Evolutionary conservation across 2,888 invertebrate species (phyloP).

Genomic region (Heliconius sara): DNA sequence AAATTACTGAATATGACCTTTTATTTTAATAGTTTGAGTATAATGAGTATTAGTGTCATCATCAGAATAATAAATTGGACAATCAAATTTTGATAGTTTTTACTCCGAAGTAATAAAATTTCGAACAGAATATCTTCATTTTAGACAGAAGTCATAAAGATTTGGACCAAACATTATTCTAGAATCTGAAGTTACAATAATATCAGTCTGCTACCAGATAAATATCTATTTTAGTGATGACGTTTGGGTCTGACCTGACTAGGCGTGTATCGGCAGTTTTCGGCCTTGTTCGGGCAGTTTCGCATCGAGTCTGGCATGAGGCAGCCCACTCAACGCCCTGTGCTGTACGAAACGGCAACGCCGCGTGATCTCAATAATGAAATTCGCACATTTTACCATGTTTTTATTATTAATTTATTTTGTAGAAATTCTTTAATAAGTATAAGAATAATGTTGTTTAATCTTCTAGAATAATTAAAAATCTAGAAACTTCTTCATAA

Average conservation of each 20-base stretch:
- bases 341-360: slow-evolving; percentile 72
- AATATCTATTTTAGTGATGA: slow-evolving; percentile 61
- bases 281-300: slow-evolving; percentile 48
- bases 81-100: not conserved
- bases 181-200: not conserved
- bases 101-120: not conserved
- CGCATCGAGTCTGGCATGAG: slow-evolving; percentile 51
- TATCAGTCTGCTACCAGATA: slow-evolving; percentile 42
- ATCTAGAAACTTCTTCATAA: not conserved
- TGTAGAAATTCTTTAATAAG: not conserved
- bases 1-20: not conserved
- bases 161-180: not conserved
- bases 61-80: not conserved
- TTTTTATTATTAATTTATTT: slow-evolving; percentile 10
- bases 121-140: not conserved
- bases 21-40: not conserved
- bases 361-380: slow-evolving; percentile 58
- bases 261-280: slow-evolving; percentile 41
- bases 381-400: slow-evolving; percentile 12
- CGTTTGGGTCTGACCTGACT: slow-evolving; percentile 49
- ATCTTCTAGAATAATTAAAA: not conserved
- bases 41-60: not conserved
- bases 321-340: slow-evolving; percentile 56
- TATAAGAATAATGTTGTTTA: not conserved
- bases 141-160: not conserved